Percentiles rank a stretch among this genome's conserved stretches.
These are phyloP conservation scores for Knipowitschia caucasica DNA, from an alignment of 2,797 vertebrate species.

Conservation along the genomic window DNA sequence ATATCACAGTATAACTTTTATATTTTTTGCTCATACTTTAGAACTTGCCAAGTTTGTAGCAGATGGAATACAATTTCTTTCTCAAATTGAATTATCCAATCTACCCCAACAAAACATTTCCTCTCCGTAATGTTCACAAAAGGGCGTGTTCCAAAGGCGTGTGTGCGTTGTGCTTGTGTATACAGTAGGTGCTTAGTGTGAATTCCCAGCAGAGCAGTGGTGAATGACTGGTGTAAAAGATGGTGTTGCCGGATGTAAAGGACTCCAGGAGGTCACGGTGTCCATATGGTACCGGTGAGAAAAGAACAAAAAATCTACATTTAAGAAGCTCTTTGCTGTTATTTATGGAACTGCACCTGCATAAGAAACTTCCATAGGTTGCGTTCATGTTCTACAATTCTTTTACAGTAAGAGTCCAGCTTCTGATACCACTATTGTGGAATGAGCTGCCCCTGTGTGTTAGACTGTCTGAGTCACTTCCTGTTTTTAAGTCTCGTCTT, in stretches of 20 bases:
- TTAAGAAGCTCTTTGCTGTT: slow-evolving; percentile 11
- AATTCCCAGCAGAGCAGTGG: neutral
- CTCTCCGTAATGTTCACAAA: neutral
- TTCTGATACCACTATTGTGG: too few relatives aligned
- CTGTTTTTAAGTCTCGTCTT: too few relatives aligned
- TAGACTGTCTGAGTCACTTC: too few relatives aligned
- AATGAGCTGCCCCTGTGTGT: too few relatives aligned
- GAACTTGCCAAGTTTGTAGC: slow-evolving; percentile 16
- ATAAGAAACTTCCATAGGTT: slow-evolving; percentile 1
- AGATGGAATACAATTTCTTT: slow-evolving; percentile 15
- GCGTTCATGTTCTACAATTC: too few relatives aligned
- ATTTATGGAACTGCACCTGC: slow-evolving; percentile 19
- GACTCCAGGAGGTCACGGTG: slow-evolving; percentile 51
- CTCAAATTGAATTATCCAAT: slow-evolving; percentile 16
- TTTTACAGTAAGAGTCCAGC: too few relatives aligned
- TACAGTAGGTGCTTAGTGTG: neutral
- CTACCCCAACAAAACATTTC: neutral
- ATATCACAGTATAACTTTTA: too few relatives aligned
- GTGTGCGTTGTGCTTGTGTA: neutral
- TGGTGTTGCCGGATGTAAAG: slow-evolving; percentile 24
- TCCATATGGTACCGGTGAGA: slow-evolving; percentile 50
- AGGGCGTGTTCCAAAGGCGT: neutral
- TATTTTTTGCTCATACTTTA: too few relatives aligned
- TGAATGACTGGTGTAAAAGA: slow-evolving; percentile 4
- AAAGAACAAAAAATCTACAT: slow-evolving; percentile 16